Evolutionary conservation across 64 coral and sea anemone genomes (phyloP), one percentile per base, ranked within the genome.

Genomic region (Stichodactyla helianthus): DNA sequence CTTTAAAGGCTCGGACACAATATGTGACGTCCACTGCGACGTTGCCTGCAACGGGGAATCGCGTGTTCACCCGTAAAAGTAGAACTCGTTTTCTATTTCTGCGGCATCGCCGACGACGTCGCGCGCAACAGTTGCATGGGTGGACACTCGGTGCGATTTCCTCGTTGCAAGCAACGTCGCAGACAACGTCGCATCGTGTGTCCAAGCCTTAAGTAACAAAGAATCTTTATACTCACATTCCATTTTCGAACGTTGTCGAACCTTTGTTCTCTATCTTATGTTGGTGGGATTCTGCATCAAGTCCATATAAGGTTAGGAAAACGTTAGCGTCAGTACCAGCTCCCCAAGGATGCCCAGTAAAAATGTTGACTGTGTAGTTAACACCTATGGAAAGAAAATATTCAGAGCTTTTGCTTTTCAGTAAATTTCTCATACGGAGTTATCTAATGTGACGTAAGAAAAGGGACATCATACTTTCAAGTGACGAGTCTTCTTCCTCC

Each of bases 281-380:
- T 57, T 82, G 51, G 3, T 50, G n/a, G 19, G 79, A 82, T 35
- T 82, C 79, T 6, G 50, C 51, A 10, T 82, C 51, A 25, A 26
- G 19, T 57, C 79, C 79, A 27, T 82, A 82, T 57, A 82, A 26
- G 4, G 79, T 82, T 5, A 82, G 14, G 7, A 82, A 35, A 0
- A 82, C 12, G 17, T 82, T 82, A 53, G 79, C 79, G 51, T 82
- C 79, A 15, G 79, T 82, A 10, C 79, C 79, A 82, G 79, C 79
- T 82, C 79, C 79, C 79, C 79, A 82, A 0, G 20, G 14, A 52
- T 51, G 20, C 9, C 79, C 79, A 10, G 79, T 82, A 14, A 82
- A 12, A 4, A 82, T 82, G 54, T 82, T 82, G 79, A 82, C 51
- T 10, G 51, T 82, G 79, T 82, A 82, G 3, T 51, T 54, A 11